Conservation (phyloP, 2,113 vertebrate genomes). For the Xenopus laevis region DNA sequence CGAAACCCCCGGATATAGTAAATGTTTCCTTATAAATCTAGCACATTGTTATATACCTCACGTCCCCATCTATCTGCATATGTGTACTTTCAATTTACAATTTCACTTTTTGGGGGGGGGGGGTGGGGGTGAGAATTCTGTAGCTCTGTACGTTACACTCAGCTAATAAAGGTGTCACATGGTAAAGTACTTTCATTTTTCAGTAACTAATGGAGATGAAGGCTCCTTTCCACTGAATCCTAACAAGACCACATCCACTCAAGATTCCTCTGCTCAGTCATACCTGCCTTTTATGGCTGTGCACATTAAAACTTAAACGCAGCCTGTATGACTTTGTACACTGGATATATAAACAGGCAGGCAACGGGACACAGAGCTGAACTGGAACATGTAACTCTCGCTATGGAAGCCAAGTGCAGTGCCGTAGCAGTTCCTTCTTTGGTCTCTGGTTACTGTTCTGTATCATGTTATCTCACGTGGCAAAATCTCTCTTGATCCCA, state of each 20-base stretch:
- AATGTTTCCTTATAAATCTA: too few species aligned
- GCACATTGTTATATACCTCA: too few species aligned
- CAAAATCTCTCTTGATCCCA: too few species aligned
- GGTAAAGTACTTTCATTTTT: constrained; percentile 15
- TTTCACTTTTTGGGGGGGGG: too few species aligned
- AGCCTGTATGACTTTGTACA: neutral
- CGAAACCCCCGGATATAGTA: too few species aligned
- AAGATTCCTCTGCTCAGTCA: constrained; percentile 1
- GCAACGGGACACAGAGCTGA: constrained; percentile 5
- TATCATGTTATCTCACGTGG: too few species aligned
- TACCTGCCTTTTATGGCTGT: constrained; percentile 38
- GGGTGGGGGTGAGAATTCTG: too few species aligned
- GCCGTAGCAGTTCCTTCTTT: constrained; percentile 24
- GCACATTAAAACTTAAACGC: constrained; percentile 14
- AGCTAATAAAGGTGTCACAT: neutral
- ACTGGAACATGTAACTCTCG: constrained; percentile 24
- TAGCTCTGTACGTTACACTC: neutral
- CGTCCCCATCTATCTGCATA: too few species aligned
- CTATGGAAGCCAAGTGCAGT: constrained; percentile 14
- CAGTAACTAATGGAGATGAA: constrained; percentile 17
- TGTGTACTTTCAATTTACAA: too few species aligned
- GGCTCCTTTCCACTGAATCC: constrained; percentile 33
- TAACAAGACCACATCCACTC: constrained; percentile 27
- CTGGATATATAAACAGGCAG: constrained; percentile 21
- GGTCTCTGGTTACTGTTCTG: constrained; percentile 1